phyloP scores from a whole-genome alignment of 2,888 invertebrate genomes.

The Loripinus fragilis region DNA sequence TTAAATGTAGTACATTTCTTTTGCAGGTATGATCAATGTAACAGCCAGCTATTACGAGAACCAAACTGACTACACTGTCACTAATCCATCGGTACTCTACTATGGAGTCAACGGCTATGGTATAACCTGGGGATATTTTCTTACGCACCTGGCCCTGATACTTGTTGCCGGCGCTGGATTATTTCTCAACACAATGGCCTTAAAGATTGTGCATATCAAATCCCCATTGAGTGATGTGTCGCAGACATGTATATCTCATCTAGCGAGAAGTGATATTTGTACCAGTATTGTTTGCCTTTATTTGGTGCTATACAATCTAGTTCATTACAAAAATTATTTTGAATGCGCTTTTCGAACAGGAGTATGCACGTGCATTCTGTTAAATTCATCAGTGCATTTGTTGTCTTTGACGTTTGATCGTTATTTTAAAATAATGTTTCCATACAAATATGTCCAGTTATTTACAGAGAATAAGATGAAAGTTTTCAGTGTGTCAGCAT shows the following conservation, averaged over 20 bases:
- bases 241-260: slow-evolving; percentile 32
- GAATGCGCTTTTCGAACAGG: slow-evolving; percentile 40
- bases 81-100: slow-evolving; percentile 18
- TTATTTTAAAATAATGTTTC: slow-evolving; percentile 37
- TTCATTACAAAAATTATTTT: slow-evolving; percentile 48
- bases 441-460: slow-evolving; percentile 21
- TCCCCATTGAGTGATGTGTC: slow-evolving; percentile 26
- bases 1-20: too few species aligned
- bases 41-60: too few species aligned
- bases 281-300: slow-evolving; percentile 33
- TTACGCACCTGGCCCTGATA: slow-evolving; percentile 18
- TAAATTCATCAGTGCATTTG: slow-evolving; percentile 34
- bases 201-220: slow-evolving; percentile 15
- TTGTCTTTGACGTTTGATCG: slow-evolving; percentile 37
- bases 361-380: slow-evolving; percentile 13
- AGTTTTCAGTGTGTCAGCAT: slow-evolving; percentile 12
- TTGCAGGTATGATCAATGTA: too few species aligned
- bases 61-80: too few species aligned
- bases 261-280: slow-evolving; percentile 31
- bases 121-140: slow-evolving; percentile 38
- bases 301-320: slow-evolving; percentile 28
- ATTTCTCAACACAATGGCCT: slow-evolving; percentile 13
- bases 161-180: slow-evolving; percentile 21
- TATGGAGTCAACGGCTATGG: slow-evolving; percentile 36
- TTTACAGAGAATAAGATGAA: slow-evolving; percentile 21